These are phyloP conservation scores for Cyclura pinguis DNA, from an alignment of 2,797 vertebrate genomes.

Conservation along the genomic window DNA sequence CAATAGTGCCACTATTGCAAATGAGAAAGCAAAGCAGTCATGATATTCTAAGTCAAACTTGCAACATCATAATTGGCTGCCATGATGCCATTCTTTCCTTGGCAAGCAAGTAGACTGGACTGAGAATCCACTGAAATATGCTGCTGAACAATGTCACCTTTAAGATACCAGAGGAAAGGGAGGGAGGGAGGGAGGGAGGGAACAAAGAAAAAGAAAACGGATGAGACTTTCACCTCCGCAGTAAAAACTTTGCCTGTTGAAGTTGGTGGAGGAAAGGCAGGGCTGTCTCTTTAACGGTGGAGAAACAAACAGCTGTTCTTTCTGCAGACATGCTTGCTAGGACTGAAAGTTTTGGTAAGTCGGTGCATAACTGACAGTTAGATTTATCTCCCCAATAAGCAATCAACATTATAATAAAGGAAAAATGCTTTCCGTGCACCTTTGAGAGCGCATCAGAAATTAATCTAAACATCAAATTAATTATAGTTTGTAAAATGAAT, in stretches of 20 bases:
- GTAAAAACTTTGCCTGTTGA: conserved; percentile 58
- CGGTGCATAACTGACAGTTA: conserved; percentile 80
- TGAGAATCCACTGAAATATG: not conserved
- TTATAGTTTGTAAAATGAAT: conserved; percentile 82
- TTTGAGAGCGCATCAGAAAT: conserved; percentile 83
- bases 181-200: not conserved
- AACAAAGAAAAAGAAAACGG: conserved; percentile 25
- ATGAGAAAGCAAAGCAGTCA: too few species aligned
- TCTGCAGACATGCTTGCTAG: conserved; percentile 74
- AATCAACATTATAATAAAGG: conserved; percentile 82
- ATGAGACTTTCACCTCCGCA: conserved; percentile 8
- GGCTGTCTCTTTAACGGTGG: conserved; percentile 67
- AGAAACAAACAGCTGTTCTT: conserved; percentile 69
- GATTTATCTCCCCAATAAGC: conserved; percentile 83
- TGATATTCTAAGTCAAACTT: too few species aligned
- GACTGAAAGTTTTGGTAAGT: conserved; percentile 80
- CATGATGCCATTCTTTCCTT: not conserved
- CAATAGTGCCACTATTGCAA: too few species aligned
- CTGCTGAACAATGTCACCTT: not conserved
- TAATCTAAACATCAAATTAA: conserved; percentile 84
- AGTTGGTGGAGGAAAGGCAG: conserved; percentile 54
- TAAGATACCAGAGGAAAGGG: not conserved
- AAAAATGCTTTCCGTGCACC: conserved; percentile 82
- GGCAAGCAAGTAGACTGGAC: not conserved
- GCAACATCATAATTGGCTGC: too few species aligned